Evolutionary conservation across 2,113 vertebrate genomes (phyloP).

Genomic region (Eleginops maclovinus): DNA sequence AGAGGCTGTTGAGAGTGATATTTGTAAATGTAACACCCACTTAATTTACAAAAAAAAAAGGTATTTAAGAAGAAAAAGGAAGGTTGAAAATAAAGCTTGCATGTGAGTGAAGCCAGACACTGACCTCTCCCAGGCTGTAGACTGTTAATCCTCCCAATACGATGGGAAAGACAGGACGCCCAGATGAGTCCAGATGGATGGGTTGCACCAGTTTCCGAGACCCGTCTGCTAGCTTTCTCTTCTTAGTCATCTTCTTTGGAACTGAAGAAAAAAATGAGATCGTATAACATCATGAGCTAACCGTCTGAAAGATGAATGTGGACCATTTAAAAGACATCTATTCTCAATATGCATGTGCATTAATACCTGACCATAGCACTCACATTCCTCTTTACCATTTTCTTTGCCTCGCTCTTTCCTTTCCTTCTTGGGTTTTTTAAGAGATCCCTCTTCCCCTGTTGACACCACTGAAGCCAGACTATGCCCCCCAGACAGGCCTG

Average conservation of each 20-base stretch:
- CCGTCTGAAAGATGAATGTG: not conserved
- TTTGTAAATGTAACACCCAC: too few relatives aligned
- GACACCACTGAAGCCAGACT: constrained; percentile 70
- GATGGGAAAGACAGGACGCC: constrained; percentile 91
- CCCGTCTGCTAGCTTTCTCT: constrained; percentile 86
- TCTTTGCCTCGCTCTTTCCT: constrained; percentile 89
- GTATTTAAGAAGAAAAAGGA: too few relatives aligned
- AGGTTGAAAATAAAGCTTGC: too few relatives aligned
- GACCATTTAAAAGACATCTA: not conserved
- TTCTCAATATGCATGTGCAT: not conserved
- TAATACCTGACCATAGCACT: constrained; percentile 13
- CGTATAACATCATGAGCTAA: not conserved
- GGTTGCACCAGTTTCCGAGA: constrained; percentile 87
- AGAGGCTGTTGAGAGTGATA: not conserved
- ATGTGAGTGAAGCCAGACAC: constrained; percentile 18
- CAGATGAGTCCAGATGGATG: constrained; percentile 90
- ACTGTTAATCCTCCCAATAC: constrained; percentile 89
- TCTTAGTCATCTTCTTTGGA: constrained; percentile 89
- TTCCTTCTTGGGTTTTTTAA: constrained; percentile 88
- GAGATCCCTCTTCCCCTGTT: constrained; percentile 72
- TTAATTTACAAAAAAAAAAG: too few relatives aligned
- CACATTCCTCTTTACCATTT: constrained; percentile 89
- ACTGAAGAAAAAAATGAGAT: constrained; percentile 65
- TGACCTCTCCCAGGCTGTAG: constrained; percentile 93
- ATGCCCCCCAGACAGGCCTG: constrained; percentile 58